Evolutionary conservation across 2,797 vertebrate genomes (phyloP).

Genomic region (Tapirus indicus): DNA sequence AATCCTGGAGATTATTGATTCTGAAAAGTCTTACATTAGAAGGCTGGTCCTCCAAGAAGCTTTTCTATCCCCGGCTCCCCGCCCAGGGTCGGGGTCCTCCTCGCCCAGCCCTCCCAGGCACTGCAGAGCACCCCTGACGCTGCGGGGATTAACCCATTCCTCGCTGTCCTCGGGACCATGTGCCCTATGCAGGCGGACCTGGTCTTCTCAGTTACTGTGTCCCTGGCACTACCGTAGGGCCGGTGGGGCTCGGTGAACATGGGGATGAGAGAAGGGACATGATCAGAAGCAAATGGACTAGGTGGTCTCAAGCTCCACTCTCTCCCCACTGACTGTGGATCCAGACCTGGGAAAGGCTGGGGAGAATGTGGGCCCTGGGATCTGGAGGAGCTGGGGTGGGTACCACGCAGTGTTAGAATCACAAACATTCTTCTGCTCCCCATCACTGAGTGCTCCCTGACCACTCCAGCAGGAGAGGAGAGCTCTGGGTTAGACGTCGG

Average conservation of each 20-base stretch:
- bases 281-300: background rate
- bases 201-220: background rate
- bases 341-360: background rate
- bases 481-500: background rate
- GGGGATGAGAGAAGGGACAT: background rate
- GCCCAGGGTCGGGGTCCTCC: fast-evolving
- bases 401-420: too few relatives aligned
- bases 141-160: too few relatives aligned
- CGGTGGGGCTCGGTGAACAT: background rate
- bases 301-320: background rate
- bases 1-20: background rate
- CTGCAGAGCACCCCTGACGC: too few relatives aligned
- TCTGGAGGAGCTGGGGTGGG: background rate
- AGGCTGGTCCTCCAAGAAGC: background rate
- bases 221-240: too few relatives aligned
- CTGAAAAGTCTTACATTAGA: background rate
- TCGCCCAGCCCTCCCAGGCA: too few relatives aligned
- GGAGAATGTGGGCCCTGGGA: background rate
- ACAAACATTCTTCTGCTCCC: background rate
- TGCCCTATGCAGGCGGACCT: too few relatives aligned
- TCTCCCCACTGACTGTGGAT: background rate
- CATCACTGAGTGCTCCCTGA: too few relatives aligned
- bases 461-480: background rate
- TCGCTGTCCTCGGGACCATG: background rate
- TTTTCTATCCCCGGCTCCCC: background rate